Evolutionary conservation across 2,797 vertebrate species (phyloP).

Genomic region (Pempheris klunzingeri): DNA sequence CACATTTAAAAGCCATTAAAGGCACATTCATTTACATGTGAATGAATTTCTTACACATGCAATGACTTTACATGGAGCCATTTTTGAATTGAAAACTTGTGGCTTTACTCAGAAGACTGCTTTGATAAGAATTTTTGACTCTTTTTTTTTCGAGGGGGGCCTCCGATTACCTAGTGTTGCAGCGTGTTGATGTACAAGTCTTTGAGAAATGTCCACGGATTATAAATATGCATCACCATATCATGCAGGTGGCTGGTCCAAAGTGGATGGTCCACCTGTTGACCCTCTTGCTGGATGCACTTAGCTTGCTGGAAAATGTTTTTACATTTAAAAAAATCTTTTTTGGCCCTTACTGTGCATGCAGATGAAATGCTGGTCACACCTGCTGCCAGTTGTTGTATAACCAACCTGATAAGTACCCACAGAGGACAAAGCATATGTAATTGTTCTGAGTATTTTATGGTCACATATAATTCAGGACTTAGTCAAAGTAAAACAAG

Average conservation of each 20-base stretch:
- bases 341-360: constrained; percentile 18
- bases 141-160: not conserved
- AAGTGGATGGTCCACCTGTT: constrained; percentile 35
- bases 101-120: not conserved
- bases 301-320: constrained; percentile 32
- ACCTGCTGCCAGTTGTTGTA: constrained; percentile 40
- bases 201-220: constrained; percentile 16
- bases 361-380: constrained; percentile 22
- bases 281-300: constrained; percentile 24
- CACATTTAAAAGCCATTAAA: constrained; percentile 10
- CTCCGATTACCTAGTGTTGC: not conserved
- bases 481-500: not conserved
- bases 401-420: constrained; percentile 37
- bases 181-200: not conserved
- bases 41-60: not conserved
- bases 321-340: not conserved
- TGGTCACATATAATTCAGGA: constrained; percentile 4
- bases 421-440: constrained; percentile 14
- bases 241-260: constrained; percentile 26
- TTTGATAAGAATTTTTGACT: not conserved
- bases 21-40: constrained; percentile 8
- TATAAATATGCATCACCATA: constrained; percentile 33
- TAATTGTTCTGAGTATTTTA: constrained; percentile 23
- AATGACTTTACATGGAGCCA: not conserved
- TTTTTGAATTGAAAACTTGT: constrained; percentile 1